phyloP scores from a whole-genome alignment of 1,140 invertebrate genomes.

The Globodera rostochiensis region DNA sequence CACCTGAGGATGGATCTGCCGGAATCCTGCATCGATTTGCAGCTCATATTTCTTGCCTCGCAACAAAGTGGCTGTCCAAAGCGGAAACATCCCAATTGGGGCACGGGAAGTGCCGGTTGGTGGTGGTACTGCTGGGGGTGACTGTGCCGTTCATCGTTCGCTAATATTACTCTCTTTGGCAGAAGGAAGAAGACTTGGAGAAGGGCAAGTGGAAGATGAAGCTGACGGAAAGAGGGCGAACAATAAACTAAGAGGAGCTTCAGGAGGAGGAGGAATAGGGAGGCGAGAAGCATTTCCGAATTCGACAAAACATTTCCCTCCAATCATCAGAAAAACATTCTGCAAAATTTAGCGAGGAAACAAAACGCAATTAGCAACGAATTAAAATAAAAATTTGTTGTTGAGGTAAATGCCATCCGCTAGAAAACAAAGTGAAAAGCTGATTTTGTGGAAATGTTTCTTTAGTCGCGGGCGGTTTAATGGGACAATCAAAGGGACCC shows the following conservation, averaged over 20 bases:
- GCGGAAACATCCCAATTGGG: constrained; percentile 7
- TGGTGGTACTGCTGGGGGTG: not conserved
- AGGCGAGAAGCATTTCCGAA: not conserved
- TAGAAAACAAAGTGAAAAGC: no score
- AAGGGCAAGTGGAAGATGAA: not conserved
- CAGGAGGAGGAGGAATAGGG: not conserved
- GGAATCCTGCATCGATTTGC: constrained; percentile 20
- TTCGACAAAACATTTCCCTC: not conserved
- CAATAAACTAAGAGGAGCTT: not conserved
- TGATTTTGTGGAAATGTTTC: no score
- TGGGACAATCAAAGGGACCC: no score
- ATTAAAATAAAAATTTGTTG: not conserved
- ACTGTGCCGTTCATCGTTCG: not conserved
- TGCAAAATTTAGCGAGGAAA: not conserved
- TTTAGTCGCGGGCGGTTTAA: no score
- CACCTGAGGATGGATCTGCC: not conserved
- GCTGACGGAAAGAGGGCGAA: not conserved
- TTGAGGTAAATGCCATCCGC: no score
- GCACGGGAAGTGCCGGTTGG: not conserved
- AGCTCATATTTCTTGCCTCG: constrained; percentile 24
- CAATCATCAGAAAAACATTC: not conserved
- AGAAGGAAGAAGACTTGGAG: not conserved
- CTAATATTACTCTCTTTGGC: not conserved
- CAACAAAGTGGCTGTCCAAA: constrained; percentile 13
- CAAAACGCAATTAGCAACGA: not conserved